Base-by-base conservation (phyloP, 2,797 vertebrate species). In the Acestrorhynchus altus region DNA sequence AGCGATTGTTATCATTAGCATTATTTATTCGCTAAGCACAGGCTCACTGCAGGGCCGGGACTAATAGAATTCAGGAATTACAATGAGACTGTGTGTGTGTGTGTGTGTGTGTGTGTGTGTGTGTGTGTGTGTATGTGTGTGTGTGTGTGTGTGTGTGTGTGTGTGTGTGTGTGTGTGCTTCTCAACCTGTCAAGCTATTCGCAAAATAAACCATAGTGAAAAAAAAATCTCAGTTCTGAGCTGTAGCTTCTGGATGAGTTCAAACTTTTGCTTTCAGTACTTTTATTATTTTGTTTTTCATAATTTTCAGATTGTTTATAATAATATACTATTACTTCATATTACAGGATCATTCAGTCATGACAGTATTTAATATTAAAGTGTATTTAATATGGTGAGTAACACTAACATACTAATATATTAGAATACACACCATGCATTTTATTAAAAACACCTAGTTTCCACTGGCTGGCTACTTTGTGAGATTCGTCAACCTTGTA, bases 1-100 rank as follows among this genome's bases (percentile, higher is more conserved):
- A 94, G 91, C 91, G 91, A 94, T 94, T 92, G 91, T 94, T 90
- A 92, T 94, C 93, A 94, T 94, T 93, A 94, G 88, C 91, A 93
- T 94, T 93, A 94, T 94, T 94, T 94, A 94, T 93, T 94, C 91
- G 91, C 90, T 91, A 93, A 93, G 90, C 93, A 91, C 89, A 89
- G 91, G 91, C 90, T 88, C 87, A 90, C 92, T 93, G 88, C 89
- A 86, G 92, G 92, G 92, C 91, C 89, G 87, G 84, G 82, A 84
- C 87, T 92, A 92, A 94, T 91, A 91, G 89, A 89, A 92, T 93
- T 92, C 87, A 83, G 76, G 83, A 90, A 92, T 93, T 88, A 87
- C 91, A 92, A 93, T 91, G 89, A 91, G 65, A 74, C 20, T 74
- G 52, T 15, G 35, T 74, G 24, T 82, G 52, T 69, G 40, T 59